Base-by-base conservation (phyloP, 2,113 vertebrate species). In the Pseudonaja textilis region DNA sequence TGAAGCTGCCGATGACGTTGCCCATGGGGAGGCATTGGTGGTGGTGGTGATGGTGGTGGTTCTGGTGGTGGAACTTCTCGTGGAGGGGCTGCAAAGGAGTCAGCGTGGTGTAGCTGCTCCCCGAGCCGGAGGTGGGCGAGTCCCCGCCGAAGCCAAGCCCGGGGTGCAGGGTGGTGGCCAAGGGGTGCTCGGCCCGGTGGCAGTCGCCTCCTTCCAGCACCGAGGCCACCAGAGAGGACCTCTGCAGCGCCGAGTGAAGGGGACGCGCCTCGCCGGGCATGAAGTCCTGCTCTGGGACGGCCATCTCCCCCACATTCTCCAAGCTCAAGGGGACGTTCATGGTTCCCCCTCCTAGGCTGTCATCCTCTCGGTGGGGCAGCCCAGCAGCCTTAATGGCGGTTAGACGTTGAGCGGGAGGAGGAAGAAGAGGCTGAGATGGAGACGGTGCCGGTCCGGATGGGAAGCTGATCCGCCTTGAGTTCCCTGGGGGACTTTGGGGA, bases 1-100 rank as follows among this genome's bases (percentile, higher is more conserved):
- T 98, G 95, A 98, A 98, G 97, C 98, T 98, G 88, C 98, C 98
- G 3, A 98, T 98, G 85, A 98, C 98, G 3, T 98, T 98, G 95
- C 98, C 98, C 96, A 98, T 98, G 0, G 98, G 98, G 88, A 98
- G 95, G 93, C 98, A 98, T 34, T 98, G 98, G 93, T 98, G 98
- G 85, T 97, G 96, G 47, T 93, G 95, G 50, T 93, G 97, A 26
- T 91, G 93, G 3, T 91, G 93, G 0, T 93, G 92, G 92, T 98
- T 98, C 55, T 96, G 97, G 4, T 89, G 92, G 90, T 94, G 95
- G 96, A 98, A 98, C 96, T 98, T 98, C 95, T 98, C 98, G 0
- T 98, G 98, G 11, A 98, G 97, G 0, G 98, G 98, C 96, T 98
- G 98, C 86, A 98, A 93, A 0, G 98, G 98, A 0, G 98, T 98